Conservation (phyloP, 37 sponge, comb jelly and placozoan genomes). For the Bolinopsis microptera region DNA sequence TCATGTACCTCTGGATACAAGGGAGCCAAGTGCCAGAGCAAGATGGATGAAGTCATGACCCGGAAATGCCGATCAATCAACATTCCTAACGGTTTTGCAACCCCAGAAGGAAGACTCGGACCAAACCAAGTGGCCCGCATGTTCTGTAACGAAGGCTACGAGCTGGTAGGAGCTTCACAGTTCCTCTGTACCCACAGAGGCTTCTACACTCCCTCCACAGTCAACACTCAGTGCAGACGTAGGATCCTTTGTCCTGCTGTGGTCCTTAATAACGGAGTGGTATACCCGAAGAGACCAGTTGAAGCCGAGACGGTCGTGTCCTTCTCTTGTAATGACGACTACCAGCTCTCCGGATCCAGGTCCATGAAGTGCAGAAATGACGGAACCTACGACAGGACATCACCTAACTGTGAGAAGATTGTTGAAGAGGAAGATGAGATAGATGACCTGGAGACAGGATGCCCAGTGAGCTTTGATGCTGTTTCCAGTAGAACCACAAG, state of each 20-base stretch:
- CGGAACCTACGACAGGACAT: constrained; percentile 5
- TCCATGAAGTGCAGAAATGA: constrained; percentile 8
- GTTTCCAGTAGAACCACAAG: background rate
- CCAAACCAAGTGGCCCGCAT: background rate
- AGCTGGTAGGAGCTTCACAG: background rate
- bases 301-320: constrained; percentile 4
- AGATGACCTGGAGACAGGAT: background rate
- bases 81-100: constrained; percentile 9
- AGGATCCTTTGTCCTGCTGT: background rate
- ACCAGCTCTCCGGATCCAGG: constrained; percentile 1
- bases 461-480: background rate
- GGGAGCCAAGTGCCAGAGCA: background rate
- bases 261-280: background rate
- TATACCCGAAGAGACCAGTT: background rate
- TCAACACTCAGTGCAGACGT: background rate
- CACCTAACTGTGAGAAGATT: constrained; percentile 2
- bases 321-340: constrained; percentile 28
- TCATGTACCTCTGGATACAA: background rate
- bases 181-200: background rate
- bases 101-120: background rate
- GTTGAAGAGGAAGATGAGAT: background rate
- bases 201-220: background rate
- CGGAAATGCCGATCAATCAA: background rate
- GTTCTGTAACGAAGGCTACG: constrained; percentile 6
- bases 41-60: background rate